Conservation (phyloP, 1,140 invertebrate species). For the Sarcophaga peregrina region DNA sequence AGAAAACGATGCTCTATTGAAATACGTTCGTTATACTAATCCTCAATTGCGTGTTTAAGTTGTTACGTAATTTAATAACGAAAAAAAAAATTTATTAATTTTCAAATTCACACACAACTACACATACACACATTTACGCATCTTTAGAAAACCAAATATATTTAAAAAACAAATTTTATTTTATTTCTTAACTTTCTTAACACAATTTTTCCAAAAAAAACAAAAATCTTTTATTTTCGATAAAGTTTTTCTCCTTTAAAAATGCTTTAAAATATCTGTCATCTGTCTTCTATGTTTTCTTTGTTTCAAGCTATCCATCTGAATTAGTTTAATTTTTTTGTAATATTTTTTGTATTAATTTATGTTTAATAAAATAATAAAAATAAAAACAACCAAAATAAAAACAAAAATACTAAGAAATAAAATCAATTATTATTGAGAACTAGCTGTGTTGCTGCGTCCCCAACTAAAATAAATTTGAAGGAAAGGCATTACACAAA, state of each 20-base stretch:
- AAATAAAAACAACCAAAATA: constrained; percentile 2
- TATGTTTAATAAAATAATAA: constrained; percentile 32
- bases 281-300: not conserved
- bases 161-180: constrained; percentile 32
- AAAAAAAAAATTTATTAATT: not conserved
- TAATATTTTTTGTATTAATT: constrained; percentile 33
- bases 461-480: too few relatives aligned
- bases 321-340: constrained; percentile 39
- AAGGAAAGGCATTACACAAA: too few relatives aligned
- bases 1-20: constrained; percentile 82
- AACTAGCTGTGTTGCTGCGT: too few relatives aligned
- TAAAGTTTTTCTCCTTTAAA: not conserved
- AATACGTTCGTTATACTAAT: constrained; percentile 83
- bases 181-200: constrained; percentile 9
- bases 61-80: not conserved
- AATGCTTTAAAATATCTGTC: not conserved
- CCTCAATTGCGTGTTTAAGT: constrained; percentile 76
- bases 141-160: constrained; percentile 40
- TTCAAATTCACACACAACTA: not conserved
- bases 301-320: constrained; percentile 8
- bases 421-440: not conserved
- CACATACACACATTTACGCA: constrained; percentile 1
- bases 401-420: constrained; percentile 40
- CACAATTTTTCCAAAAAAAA: constrained; percentile 23
- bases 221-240: not conserved